Percentiles rank a stretch among this genome's conserved stretches.
Conservation (phyloP, 92 coral and sea anemone species). For the Epizoanthus stellaris region DNA sequence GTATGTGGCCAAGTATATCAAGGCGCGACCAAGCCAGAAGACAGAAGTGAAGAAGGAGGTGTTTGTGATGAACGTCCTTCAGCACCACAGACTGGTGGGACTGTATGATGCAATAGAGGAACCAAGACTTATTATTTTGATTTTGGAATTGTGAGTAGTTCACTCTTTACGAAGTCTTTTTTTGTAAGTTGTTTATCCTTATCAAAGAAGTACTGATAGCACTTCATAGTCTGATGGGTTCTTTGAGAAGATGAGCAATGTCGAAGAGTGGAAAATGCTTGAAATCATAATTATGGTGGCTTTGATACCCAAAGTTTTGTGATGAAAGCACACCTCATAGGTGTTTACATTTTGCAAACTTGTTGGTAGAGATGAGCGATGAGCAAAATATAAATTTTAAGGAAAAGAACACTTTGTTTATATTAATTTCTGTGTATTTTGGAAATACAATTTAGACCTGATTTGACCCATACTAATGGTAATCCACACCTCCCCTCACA, state of each 20-base stretch:
- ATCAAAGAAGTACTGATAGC: not conserved
- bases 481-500: not conserved
- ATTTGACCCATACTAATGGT: too few relatives aligned
- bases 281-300: too few relatives aligned
- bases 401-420: too few relatives aligned
- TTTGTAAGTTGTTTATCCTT: not conserved
- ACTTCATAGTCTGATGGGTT: not conserved
- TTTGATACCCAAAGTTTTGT: too few relatives aligned
- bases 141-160: conserved; percentile 88
- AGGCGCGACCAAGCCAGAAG: conserved; percentile 91
- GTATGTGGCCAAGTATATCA: conserved; percentile 88
- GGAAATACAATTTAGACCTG: too few relatives aligned
- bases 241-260: not conserved
- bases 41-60: conserved; percentile 88
- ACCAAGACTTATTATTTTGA: conserved; percentile 77
- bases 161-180: not conserved
- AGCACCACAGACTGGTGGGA: conserved; percentile 82
- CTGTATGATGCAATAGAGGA: conserved; percentile 94
- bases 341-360: too few relatives aligned
- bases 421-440: too few relatives aligned
- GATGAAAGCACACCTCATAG: too few relatives aligned
- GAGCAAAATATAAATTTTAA: too few relatives aligned
- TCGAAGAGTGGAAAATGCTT: too few relatives aligned
- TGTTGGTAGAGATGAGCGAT: too few relatives aligned
- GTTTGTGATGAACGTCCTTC: conserved; percentile 82